Evolutionary conservation across 2,888 invertebrate species (phyloP).

Genomic region (Nomada lathburiana): DNA sequence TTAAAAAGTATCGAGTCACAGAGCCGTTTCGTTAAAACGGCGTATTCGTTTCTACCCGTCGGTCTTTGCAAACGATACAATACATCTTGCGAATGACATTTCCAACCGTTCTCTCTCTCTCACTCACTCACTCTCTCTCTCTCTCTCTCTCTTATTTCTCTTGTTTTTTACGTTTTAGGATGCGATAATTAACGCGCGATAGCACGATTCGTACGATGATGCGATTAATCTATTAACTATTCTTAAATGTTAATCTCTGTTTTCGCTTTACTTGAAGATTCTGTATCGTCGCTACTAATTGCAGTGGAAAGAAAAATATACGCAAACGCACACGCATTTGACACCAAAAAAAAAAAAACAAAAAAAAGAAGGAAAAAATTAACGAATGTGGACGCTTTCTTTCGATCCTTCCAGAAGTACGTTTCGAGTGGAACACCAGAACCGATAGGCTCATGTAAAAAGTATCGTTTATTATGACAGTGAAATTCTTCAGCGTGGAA

Average conservation of each 20-base stretch:
- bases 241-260: slow-evolving; percentile 74
- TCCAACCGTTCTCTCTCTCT: slow-evolving; percentile 56
- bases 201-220: slow-evolving; percentile 71
- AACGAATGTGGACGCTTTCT: not conserved
- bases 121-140: not conserved
- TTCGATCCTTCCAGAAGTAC: not conserved
- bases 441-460: slow-evolving; percentile 36
- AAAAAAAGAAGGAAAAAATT: not conserved
- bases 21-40: slow-evolving; percentile 8
- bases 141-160: slow-evolving; percentile 50
- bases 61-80: slow-evolving; percentile 5
- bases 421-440: not conserved
- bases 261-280: slow-evolving; percentile 73
- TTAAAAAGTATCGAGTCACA: not conserved
- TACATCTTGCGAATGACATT: slow-evolving; percentile 70
- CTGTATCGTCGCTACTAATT: slow-evolving; percentile 82
- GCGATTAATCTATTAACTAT: slow-evolving; percentile 82
- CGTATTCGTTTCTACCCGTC: not conserved
- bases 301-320: slow-evolving; percentile 77
- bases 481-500: slow-evolving; percentile 26
- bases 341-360: slow-evolving; percentile 41
- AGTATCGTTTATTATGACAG: slow-evolving; percentile 50
- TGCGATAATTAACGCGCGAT: slow-evolving; percentile 65
- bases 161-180: slow-evolving; percentile 68
- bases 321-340: slow-evolving; percentile 66